These are phyloP conservation scores for Cremastinae sp. DNA, from an alignment of 2,888 invertebrate species.

Conservation along the genomic window DNA sequence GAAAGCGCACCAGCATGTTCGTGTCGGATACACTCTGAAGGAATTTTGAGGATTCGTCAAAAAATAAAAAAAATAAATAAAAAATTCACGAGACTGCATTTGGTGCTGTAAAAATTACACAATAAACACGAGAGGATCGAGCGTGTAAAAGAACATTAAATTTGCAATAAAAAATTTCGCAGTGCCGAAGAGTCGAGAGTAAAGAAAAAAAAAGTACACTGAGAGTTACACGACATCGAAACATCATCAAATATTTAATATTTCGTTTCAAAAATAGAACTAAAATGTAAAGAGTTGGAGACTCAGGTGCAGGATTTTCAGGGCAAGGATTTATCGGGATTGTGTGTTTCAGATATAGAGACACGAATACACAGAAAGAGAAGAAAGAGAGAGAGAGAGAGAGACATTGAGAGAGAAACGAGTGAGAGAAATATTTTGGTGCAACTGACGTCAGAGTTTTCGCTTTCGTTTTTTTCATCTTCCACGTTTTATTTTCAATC, in stretches of 20 bases:
- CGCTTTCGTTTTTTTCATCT: not conserved
- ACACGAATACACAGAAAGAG: constrained; percentile 53
- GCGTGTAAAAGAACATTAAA: constrained; percentile 15
- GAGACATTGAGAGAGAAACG: constrained; percentile 10
- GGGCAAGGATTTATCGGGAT: constrained; percentile 15
- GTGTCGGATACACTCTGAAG: not conserved
- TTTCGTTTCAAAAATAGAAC: not conserved
- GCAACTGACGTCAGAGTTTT: constrained; percentile 40
- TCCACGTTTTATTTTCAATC: not conserved
- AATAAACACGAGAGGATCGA: too few species aligned
- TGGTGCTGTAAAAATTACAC: too few species aligned
- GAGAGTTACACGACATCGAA: constrained; percentile 36
- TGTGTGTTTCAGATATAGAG: constrained; percentile 19
- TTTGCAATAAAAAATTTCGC: constrained; percentile 22
- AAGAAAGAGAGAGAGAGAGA: constrained; percentile 20
- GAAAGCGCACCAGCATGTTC: constrained; percentile 38
- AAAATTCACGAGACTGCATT: not conserved
- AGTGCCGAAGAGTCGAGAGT: constrained; percentile 12
- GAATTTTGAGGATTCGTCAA: constrained; percentile 10
- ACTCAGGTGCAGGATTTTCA: constrained; percentile 18
- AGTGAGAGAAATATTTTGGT: constrained; percentile 42
- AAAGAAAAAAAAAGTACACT: constrained; percentile 21
- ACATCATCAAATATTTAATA: constrained; percentile 16
- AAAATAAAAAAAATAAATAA: not conserved
- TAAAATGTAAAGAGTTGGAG: not conserved